Base-by-base conservation (phyloP, 2,888 invertebrate species). In the Pinctada fucata region DNA sequence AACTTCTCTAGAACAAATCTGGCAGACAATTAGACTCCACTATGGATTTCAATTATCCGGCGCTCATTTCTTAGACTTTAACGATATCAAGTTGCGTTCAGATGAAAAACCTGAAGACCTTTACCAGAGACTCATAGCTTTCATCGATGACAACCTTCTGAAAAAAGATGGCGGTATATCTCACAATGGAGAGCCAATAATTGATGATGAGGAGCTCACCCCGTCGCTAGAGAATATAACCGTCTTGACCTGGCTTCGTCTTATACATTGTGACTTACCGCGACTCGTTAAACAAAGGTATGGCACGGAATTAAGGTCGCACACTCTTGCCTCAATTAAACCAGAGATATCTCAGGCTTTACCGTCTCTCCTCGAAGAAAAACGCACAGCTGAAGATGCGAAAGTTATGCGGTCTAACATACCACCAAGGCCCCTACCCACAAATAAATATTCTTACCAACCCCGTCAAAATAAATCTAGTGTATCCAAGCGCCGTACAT, bases 21-120 rank as follows among this genome's bases (percentile, higher is more conserved):
- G 85, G 83, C 82, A 84, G 58, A 58, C 78, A 0, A 78, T 85
- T 16, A 10, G 81, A 2, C 65, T 76, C 8, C 83, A 83, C 69
- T 83, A 73, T 73, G 81, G 83, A 2, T 82, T 85, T 48, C 86
- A 85, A 50, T n/a, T n/a, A n/a, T n/a, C n/a, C n/a, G n/a, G n/a
- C n/a, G n/a, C n/a, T n/a, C n/a, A n/a, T n/a, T n/a, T 72, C 80
- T 6, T 84, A 2, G 82, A 85, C 31, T 81, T 81, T 70, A 58
- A 72, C 2, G 31, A 13, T 5, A 82, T 86, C 48, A 16, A 75
- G 3, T 72, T 79, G 6, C 69, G 83, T 65, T 75, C 81, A 5
- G 78, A 67, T 6, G 80, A 84, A 70, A 16, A 82, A 10, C 83
- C 83, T 4, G 85, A 84, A 48, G 83, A 83, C 63, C 52, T 83